Evolutionary conservation across 2,113 vertebrate genomes (phyloP).

Genomic region (Ploceus nigricollis): DNA sequence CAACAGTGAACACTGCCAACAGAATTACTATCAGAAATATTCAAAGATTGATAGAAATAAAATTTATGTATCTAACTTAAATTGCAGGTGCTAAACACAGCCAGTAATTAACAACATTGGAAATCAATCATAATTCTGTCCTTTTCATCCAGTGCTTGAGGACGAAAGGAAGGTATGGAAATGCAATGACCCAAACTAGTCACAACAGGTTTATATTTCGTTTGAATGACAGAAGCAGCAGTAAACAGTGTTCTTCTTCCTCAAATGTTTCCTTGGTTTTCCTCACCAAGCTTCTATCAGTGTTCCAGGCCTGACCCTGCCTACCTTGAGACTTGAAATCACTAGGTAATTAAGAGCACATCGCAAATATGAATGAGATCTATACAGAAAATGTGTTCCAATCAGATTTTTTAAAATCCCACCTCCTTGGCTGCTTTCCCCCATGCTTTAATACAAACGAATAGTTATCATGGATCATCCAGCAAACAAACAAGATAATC

Average conservation of each 20-base stretch:
- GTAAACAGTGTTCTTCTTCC: not conserved
- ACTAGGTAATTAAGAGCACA: not conserved
- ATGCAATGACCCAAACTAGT: not conserved
- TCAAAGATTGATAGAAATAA: not conserved
- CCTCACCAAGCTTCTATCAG: not conserved
- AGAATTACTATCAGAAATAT: not conserved
- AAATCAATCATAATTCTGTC: not conserved
- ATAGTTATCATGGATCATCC: not conserved
- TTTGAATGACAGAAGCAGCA: not conserved
- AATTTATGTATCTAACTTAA: not conserved
- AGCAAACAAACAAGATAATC: not conserved
- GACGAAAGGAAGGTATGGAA: not conserved
- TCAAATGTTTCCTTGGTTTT: not conserved
- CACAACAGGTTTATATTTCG: not conserved
- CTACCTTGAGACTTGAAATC: slow-evolving; percentile 2
- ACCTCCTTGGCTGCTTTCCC: not conserved
- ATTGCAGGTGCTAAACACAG: not conserved
- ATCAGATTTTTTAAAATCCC: not conserved
- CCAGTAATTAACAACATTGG: not conserved
- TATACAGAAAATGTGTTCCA: not conserved
- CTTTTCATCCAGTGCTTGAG: not conserved
- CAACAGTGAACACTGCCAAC: no score
- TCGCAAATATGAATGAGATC: not conserved
- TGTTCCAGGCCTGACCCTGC: slow-evolving; percentile 1
- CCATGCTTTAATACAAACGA: not conserved